Percentiles rank a stretch among this genome's conserved stretches.
These are phyloP conservation scores for Drosophila seguyi DNA, from an alignment of 1,140 invertebrate genomes.

Conservation along the genomic window DNA sequence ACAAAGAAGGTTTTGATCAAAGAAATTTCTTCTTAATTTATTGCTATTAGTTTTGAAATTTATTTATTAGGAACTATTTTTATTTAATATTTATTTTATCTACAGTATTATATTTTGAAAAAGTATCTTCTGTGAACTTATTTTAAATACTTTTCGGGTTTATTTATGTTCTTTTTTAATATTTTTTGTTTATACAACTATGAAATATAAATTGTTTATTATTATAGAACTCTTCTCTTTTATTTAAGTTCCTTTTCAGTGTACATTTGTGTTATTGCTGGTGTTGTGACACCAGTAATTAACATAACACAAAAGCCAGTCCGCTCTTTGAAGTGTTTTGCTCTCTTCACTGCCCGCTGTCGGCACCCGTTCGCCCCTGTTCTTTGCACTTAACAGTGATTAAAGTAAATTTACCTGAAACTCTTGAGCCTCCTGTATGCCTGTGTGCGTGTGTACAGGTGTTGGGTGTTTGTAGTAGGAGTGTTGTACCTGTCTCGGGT, in stretches of 20 bases:
- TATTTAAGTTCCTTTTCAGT: constrained; percentile 1
- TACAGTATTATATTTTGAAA: neutral
- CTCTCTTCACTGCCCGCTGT: constrained; percentile 61
- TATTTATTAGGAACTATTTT: neutral
- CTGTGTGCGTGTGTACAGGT: constrained; percentile 22
- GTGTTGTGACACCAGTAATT: constrained; percentile 78
- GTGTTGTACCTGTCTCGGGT: constrained; percentile 66
- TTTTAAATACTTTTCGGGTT: neutral
- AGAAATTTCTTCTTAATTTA: too few species aligned
- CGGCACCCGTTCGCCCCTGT: constrained; percentile 29
- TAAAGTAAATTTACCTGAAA: constrained; percentile 83
- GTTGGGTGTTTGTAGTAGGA: constrained; percentile 30
- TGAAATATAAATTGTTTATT: neutral
- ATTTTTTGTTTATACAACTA: neutral
- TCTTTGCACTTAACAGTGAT: constrained; percentile 73
- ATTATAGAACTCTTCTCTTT: neutral
- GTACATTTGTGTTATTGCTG: constrained; percentile 51
- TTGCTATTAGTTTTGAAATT: too few species aligned
- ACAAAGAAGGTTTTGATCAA: too few species aligned
- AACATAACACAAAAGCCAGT: constrained; percentile 80
- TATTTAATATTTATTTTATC: neutral
- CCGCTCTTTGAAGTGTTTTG: constrained; percentile 75
- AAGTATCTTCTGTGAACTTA: neutral
- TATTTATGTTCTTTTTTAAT: neutral
- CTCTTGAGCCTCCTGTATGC: constrained; percentile 43